phyloP scores from a whole-genome alignment of 2,113 vertebrate genomes.

The Tyto alba region DNA sequence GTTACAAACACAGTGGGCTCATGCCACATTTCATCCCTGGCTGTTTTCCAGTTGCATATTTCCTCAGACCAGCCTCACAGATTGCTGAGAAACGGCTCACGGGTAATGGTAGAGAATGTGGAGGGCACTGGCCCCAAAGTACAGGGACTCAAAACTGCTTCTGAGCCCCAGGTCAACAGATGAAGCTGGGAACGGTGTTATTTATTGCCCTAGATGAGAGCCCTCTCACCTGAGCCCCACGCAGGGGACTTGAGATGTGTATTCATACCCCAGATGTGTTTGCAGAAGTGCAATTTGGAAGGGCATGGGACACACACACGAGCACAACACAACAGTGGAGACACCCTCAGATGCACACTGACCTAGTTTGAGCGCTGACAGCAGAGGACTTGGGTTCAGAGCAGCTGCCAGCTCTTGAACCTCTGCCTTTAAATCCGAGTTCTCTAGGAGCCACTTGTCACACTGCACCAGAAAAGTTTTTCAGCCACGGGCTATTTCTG shows the following conservation, averaged over 20 bases:
- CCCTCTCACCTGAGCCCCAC: too few relatives aligned
- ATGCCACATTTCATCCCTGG: neutral
- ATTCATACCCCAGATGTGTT: neutral
- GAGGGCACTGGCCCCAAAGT: neutral
- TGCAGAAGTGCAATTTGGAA: neutral
- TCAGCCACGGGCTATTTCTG: neutral
- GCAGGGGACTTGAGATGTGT: fast-evolving
- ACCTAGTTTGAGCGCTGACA: neutral
- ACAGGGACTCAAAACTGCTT: neutral
- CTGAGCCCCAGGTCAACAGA: neutral
- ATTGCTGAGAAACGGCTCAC: neutral
- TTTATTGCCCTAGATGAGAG: neutral
- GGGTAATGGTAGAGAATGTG: fast-evolving
- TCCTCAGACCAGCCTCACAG: neutral
- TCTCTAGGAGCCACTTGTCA: neutral
- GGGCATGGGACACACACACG: neutral
- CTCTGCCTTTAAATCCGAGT: neutral
- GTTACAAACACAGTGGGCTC: neutral
- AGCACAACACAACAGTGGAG: neutral
- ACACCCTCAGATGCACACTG: neutral
- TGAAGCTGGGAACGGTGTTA: neutral
- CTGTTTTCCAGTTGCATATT: neutral
- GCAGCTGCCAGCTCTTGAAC: neutral
- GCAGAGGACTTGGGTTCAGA: neutral
- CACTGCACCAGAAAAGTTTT: neutral